Evolutionary conservation across 2,888 invertebrate species (phyloP).

Genomic region (Lasiommata megera): DNA sequence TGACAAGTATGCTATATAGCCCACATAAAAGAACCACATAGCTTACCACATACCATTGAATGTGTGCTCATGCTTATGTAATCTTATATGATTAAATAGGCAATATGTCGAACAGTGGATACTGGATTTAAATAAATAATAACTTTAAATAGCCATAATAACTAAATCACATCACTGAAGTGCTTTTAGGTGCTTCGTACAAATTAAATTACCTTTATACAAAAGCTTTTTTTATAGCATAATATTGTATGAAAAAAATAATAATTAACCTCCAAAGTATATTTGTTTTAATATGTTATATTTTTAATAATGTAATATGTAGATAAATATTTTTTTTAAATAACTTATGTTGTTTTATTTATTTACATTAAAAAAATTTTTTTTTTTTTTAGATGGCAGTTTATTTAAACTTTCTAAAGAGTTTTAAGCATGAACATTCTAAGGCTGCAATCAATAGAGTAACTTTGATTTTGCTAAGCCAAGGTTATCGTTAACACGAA

Average conservation of each 20-base stretch:
- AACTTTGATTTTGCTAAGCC: too few relatives aligned
- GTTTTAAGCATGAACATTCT: too few relatives aligned
- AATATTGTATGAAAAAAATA: background rate
- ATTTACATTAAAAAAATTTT: background rate
- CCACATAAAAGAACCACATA: too few relatives aligned
- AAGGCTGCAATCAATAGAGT: too few relatives aligned
- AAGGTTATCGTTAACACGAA: too few relatives aligned
- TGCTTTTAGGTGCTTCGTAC: conserved; percentile 12
- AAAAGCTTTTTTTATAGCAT: background rate
- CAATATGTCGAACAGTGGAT: background rate
- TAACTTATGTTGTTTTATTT: conserved; percentile 9
- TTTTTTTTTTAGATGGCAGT: too few relatives aligned
- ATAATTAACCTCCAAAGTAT: conserved; percentile 10
- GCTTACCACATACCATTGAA: too few relatives aligned
- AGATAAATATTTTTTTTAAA: conserved; percentile 30
- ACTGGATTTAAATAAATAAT: background rate
- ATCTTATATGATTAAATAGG: too few relatives aligned
- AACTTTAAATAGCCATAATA: background rate
- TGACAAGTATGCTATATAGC: too few relatives aligned
- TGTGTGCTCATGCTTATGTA: too few relatives aligned
- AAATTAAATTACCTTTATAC: background rate
- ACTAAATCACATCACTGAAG: conserved; percentile 3
- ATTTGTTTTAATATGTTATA: conserved; percentile 19
- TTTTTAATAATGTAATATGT: conserved; percentile 22
- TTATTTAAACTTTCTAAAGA: too few relatives aligned